Conservation (phyloP, 1,140 invertebrate genomes). For the Grapholita molesta region DNA sequence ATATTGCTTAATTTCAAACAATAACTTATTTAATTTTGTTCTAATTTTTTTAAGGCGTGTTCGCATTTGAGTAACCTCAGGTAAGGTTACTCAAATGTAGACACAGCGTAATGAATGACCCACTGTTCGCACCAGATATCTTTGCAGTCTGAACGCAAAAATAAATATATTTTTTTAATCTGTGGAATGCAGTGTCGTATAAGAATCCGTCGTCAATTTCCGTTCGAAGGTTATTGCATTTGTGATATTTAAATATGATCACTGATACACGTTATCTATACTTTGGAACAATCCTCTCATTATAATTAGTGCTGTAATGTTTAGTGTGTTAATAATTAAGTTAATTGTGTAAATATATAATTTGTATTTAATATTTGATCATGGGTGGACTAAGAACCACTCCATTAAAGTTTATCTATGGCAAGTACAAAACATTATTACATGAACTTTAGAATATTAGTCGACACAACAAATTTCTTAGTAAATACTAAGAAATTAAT, state of each 20-base stretch:
- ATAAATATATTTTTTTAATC: slow-evolving; percentile 20
- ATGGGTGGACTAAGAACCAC: background rate
- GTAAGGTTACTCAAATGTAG: background rate
- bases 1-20: slow-evolving; percentile 49
- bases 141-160: background rate
- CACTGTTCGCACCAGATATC: background rate
- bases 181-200: slow-evolving; percentile 40
- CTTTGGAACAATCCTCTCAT: slow-evolving; percentile 20
- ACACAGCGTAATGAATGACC: background rate
- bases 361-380: background rate
- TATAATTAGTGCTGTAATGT: background rate
- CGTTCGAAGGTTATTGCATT: slow-evolving; percentile 3
- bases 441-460: background rate
- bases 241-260: background rate
- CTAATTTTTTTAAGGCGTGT: slow-evolving; percentile 30
- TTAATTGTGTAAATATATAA: background rate
- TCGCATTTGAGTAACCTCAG: background rate
- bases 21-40: slow-evolving; percentile 32
- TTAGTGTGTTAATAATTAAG: background rate
- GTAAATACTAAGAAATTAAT: no score
- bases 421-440: background rate
- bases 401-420: background rate
- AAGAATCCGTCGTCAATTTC: background rate
- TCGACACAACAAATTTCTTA: background rate
- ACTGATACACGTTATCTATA: slow-evolving; percentile 11